These are phyloP conservation scores for Noctua fimbriata DNA, from an alignment of 2,888 invertebrate genomes.

Conservation along the genomic window DNA sequence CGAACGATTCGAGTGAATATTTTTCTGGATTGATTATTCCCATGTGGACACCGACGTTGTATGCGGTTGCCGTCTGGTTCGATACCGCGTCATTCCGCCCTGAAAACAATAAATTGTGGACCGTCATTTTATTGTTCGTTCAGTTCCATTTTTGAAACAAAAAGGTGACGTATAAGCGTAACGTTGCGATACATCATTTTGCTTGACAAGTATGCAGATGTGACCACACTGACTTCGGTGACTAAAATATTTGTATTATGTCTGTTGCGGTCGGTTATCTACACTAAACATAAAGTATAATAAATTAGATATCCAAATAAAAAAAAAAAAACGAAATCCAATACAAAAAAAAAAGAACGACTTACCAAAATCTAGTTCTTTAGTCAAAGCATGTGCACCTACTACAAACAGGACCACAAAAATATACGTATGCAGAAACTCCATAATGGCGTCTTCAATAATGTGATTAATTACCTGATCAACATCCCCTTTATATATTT, in stretches of 20 bases:
- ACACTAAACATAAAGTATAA: background rate
- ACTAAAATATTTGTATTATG: constrained; percentile 3
- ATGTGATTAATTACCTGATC: constrained; percentile 36
- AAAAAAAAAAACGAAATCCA: background rate
- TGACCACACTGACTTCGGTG: constrained; percentile 38
- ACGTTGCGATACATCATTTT: constrained; percentile 63
- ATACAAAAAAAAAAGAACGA: background rate
- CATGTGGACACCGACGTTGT: constrained; percentile 75
- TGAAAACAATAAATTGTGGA: constrained; percentile 71
- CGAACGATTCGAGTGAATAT: constrained; percentile 78
- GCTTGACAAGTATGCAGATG: constrained; percentile 64
- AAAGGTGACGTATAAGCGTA: constrained; percentile 59
- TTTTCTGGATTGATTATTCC: constrained; percentile 82
- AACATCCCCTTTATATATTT: constrained; percentile 38
- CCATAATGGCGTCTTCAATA: constrained; percentile 34
- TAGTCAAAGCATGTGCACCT: constrained; percentile 7
- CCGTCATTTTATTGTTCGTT: constrained; percentile 63
- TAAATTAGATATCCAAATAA: background rate
- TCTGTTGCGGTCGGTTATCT: background rate
- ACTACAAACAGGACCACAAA: constrained; percentile 20
- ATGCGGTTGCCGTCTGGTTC: constrained; percentile 72
- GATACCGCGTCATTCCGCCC: constrained; percentile 63
- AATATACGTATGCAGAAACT: constrained; percentile 22
- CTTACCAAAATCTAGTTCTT: constrained; percentile 28
- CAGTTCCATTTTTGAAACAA: constrained; percentile 61